Base-by-base conservation (phyloP, 2,113 vertebrate genomes). In the Epinephelus fuscoguttatus region DNA sequence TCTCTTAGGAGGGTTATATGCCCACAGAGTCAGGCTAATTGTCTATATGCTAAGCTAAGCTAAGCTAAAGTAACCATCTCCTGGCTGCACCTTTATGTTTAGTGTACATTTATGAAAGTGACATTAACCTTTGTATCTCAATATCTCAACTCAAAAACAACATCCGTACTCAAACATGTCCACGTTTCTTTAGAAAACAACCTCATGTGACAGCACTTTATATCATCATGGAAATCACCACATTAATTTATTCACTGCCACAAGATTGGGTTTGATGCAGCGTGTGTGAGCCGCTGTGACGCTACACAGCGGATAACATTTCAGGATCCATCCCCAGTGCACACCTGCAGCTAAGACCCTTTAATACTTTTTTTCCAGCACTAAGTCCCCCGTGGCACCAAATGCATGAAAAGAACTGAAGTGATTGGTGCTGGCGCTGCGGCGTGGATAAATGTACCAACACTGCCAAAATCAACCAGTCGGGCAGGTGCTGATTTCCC, bases 311-410 rank as follows among this genome's bases (percentile, higher is more conserved):
- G 19, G 62, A 59, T 78, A 70, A 67, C 45, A 53, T 80, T 85
- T 73, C 75, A n/a, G 25, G 15, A 74, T 70, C 73, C 47, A 23
- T 76, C 66, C 63, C 45, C 61, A 25, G n/a, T 3, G 0, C 18
- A 52, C 82, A 81, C 79, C 84, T 86, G 82, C 80, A 76, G 49
- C 49, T 75, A 63, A 68, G 59, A 78, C 64, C 55, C 11, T 50
- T 62, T 3, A 68, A 53, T 53, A 49, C 49, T n/a, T 25, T 57
- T 60, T 82, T 45, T 70, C 25, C 68, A 60, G 18, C 23, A 40
- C n/a, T 11, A 2, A 19, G 33, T 47, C 63, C 49, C 66, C 5
- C 4, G 25, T 73, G 52, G 23, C 45, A 67, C 25, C 45, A 52
- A 33, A 84, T 78, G 45, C 69, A 78, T 59, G 64, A 60, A 68